Evolutionary conservation across 2,797 vertebrate species (phyloP).

Genomic region (Podargus strigoides): DNA sequence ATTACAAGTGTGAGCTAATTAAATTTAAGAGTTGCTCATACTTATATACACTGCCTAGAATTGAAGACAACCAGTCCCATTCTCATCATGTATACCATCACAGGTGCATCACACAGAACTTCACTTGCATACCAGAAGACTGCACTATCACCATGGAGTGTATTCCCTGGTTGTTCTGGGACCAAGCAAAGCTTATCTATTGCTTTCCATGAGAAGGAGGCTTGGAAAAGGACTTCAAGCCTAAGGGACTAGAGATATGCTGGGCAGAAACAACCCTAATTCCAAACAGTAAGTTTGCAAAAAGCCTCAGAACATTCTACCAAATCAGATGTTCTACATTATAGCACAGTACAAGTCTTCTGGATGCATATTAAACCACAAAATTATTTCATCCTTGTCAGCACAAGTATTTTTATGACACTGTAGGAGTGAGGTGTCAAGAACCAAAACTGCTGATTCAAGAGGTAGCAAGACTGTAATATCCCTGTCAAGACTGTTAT

Average conservation of each 20-base stretch:
- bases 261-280: background rate
- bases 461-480: background rate
- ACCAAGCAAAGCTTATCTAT: background rate
- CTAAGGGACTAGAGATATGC: background rate
- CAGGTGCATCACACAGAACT: background rate
- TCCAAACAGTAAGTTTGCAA: background rate
- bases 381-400: background rate
- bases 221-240: background rate
- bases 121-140: background rate
- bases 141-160: background rate
- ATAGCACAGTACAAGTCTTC: background rate
- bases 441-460: background rate
- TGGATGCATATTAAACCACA: background rate
- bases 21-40: background rate
- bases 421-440: background rate
- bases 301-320: background rate
- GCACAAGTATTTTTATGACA: background rate
- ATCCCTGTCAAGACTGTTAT: background rate
- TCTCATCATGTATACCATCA: background rate
- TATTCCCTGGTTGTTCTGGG: background rate
- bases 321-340: background rate
- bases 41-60: background rate
- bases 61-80: background rate
- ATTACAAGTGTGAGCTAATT: background rate
- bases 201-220: background rate